These are phyloP conservation scores for Sebastes flavidus DNA, from an alignment of 2,797 vertebrate genomes.

Conservation along the genomic window DNA sequence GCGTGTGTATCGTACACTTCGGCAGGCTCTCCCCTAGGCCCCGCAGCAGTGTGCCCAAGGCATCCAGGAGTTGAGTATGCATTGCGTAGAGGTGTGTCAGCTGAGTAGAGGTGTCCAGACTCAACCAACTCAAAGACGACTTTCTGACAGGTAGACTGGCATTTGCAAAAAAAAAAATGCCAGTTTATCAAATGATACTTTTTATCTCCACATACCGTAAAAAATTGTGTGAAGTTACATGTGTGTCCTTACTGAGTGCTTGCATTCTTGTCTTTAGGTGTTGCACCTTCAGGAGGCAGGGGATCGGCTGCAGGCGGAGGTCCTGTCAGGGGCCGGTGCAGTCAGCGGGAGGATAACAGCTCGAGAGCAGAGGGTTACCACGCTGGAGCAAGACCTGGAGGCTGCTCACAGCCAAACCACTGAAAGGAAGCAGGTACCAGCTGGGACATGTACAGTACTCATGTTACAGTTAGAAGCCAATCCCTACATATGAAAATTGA, in stretches of 20 bases:
- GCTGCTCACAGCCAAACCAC: constrained; percentile 64
- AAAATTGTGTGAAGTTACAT: constrained; percentile 3
- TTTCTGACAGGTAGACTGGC: constrained; percentile 65
- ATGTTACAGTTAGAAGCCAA: neutral
- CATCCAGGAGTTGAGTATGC: constrained; percentile 71
- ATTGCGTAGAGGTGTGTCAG: constrained; percentile 76
- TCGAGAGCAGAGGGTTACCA: constrained; percentile 64
- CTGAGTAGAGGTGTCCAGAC: constrained; percentile 73
- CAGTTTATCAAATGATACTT: constrained; percentile 18
- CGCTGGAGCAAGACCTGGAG: constrained; percentile 66
- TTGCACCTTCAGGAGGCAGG: constrained; percentile 70
- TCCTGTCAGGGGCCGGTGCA: constrained; percentile 53
- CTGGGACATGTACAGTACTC: neutral
- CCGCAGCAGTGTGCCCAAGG: constrained; percentile 73
- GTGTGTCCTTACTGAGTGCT: constrained; percentile 9
- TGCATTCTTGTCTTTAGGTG: constrained; percentile 57
- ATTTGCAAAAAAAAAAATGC: neutral
- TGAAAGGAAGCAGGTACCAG: constrained; percentile 73
- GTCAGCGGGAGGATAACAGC: constrained; percentile 61
- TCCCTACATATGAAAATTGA: constrained; percentile 14
- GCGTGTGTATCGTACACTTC: neutral
- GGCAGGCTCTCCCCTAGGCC: constrained; percentile 60
- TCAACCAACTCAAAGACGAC: constrained; percentile 73
- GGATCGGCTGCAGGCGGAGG: constrained; percentile 63
- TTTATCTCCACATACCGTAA: neutral